Evolutionary conservation across 2,113 vertebrate species (phyloP).

Genomic region (Xyrauchen texanus): DNA sequence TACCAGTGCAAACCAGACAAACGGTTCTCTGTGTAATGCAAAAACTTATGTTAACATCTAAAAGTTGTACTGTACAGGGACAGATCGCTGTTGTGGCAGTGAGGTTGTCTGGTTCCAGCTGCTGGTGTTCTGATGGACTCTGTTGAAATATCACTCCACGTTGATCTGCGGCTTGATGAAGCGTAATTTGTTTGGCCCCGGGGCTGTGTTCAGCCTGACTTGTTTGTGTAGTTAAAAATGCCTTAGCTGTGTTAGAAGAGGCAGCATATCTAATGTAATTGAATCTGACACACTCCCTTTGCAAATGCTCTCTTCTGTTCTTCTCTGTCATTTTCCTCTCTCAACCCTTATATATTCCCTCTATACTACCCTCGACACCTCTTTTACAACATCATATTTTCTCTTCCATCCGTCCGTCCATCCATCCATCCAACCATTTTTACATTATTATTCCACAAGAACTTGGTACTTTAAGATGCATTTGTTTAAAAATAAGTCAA

Average conservation of each 20-base stretch:
- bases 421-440: too few relatives aligned
- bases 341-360: background rate
- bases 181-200: constrained; percentile 43
- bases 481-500: background rate
- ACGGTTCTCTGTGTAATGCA: background rate
- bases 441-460: background rate
- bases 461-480: background rate
- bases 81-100: background rate
- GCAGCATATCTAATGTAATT: constrained; percentile 37
- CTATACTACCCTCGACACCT: background rate
- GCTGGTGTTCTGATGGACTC: constrained; percentile 23
- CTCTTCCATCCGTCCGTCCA: too few relatives aligned
- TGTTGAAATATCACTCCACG: constrained; percentile 6
- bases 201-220: constrained; percentile 31
- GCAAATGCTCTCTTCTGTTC: background rate
- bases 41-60: background rate
- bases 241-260: constrained; percentile 10
- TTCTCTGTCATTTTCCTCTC: background rate
- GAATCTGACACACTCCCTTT: constrained; percentile 10
- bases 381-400: too few relatives aligned
- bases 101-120: background rate
- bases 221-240: constrained; percentile 45
- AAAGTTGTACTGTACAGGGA: background rate
- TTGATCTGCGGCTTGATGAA: constrained; percentile 42
- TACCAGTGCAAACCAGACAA: background rate